phyloP scores from a whole-genome alignment of 2,797 vertebrate genomes.

The Gallinago stenura region DNA sequence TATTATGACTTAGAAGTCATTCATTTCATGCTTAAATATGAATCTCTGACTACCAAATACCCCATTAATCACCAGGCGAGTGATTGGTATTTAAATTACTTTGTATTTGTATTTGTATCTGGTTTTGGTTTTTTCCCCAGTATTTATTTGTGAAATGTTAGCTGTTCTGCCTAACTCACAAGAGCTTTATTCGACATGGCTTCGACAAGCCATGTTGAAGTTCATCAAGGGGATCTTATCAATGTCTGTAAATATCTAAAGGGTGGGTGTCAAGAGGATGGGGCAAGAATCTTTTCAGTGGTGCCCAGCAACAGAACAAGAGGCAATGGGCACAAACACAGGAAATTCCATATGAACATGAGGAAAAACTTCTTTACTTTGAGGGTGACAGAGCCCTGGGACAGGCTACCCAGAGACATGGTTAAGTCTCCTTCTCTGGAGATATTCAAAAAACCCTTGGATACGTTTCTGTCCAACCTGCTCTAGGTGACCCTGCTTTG shows the following conservation, averaged over 20 bases:
- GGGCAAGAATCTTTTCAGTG: background rate
- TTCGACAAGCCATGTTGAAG: background rate
- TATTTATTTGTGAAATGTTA: background rate
- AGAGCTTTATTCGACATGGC: background rate
- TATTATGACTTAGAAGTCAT: background rate
- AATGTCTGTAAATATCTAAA: background rate
- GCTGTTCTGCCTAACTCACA: background rate
- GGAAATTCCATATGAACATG: background rate
- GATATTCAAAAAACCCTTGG: background rate
- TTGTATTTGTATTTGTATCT: background rate
- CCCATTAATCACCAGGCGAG: background rate
- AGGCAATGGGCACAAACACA: background rate
- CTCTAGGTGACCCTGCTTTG: background rate
- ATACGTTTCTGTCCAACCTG: background rate
- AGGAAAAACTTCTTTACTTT: background rate
- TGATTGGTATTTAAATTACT: background rate
- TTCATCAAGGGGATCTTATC: background rate
- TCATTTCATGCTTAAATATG: background rate
- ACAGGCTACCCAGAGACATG: background rate
- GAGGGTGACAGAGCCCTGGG: background rate
- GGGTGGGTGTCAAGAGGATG: background rate
- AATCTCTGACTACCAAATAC: background rate
- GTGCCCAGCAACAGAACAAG: background rate
- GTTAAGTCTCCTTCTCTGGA: background rate
- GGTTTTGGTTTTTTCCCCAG: rapidly evolving